Conservation (phyloP, 2,113 vertebrate species). For the Scytalopus superciliaris region DNA sequence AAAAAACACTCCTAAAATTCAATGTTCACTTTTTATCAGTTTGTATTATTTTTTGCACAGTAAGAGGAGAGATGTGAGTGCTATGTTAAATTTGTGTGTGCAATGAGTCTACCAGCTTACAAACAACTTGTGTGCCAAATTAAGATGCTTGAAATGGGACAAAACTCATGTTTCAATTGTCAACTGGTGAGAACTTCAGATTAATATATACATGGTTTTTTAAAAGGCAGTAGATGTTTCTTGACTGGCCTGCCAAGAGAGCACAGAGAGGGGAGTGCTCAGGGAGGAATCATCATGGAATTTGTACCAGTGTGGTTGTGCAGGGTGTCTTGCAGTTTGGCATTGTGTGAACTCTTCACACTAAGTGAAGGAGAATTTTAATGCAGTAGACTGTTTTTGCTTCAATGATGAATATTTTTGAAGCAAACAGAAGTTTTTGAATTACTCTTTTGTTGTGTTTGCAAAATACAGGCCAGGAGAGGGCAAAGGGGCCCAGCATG, state of each 20-base stretch:
- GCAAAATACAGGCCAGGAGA: background rate
- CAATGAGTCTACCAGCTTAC: background rate
- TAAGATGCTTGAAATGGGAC: background rate
- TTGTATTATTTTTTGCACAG: background rate
- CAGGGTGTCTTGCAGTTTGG: background rate
- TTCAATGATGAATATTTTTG: background rate
- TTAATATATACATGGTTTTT: background rate
- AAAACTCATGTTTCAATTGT: background rate
- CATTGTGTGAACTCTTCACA: background rate
- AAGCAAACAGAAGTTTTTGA: background rate
- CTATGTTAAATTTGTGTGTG: background rate
- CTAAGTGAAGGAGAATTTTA: background rate
- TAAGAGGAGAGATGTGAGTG: background rate
- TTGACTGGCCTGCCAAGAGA: background rate
- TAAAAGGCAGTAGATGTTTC: background rate
- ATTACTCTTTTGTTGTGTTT: background rate
- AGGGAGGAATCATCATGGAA: background rate
- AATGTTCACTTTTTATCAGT: background rate
- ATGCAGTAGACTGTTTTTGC: background rate
- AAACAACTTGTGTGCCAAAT: background rate
- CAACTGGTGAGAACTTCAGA: background rate
- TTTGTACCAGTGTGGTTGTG: background rate
- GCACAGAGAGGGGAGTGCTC: background rate
- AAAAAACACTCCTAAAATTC: background rate
- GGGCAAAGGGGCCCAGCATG: background rate